A percentile compares a stretch with the other conserved stretches of the same genome.
Evolutionary conservation across 2,113 vertebrate species (phyloP).

Genomic region (Nesoenas mayeri): DNA sequence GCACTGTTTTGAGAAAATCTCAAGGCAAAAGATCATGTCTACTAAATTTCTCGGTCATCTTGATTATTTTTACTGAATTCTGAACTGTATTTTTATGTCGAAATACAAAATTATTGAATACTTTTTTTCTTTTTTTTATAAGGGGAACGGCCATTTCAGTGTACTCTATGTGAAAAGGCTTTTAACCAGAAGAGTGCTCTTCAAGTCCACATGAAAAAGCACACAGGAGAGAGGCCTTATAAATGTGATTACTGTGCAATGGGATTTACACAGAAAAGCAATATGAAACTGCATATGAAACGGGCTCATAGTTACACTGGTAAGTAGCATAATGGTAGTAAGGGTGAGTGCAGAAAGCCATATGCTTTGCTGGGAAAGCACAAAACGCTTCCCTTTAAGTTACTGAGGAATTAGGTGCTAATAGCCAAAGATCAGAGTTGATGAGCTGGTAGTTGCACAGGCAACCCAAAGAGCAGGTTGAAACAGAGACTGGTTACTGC

Average conservation of each 20-base stretch:
- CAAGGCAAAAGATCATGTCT: not conserved
- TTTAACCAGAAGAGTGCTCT: conserved; percentile 99
- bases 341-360: not conserved
- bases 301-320: conserved; percentile 88
- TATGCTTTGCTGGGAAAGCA: not conserved
- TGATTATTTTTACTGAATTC: not conserved
- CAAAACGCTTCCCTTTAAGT: not conserved
- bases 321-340: conserved; percentile 1
- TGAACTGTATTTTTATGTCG: not conserved
- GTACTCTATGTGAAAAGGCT: conserved; percentile 91
- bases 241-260: conserved; percentile 92
- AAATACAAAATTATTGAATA: not conserved
- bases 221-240: conserved; percentile 96
- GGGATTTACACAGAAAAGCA: conserved; percentile 98
- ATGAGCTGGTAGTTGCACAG: not conserved
- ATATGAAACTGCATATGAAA: conserved; percentile 98
- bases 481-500: not conserved
- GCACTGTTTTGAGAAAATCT: not conserved
- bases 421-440: not conserved
- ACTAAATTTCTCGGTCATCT: not conserved
- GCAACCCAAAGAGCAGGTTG: not conserved
- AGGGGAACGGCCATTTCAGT: conserved; percentile 96
- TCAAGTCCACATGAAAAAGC: conserved; percentile 97
- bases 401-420: not conserved
- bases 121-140: not conserved